Percentiles rank a stretch among this genome's conserved stretches.
Conservation (phyloP, 1,140 invertebrate genomes). For the Caerostris extrusa region DNA sequence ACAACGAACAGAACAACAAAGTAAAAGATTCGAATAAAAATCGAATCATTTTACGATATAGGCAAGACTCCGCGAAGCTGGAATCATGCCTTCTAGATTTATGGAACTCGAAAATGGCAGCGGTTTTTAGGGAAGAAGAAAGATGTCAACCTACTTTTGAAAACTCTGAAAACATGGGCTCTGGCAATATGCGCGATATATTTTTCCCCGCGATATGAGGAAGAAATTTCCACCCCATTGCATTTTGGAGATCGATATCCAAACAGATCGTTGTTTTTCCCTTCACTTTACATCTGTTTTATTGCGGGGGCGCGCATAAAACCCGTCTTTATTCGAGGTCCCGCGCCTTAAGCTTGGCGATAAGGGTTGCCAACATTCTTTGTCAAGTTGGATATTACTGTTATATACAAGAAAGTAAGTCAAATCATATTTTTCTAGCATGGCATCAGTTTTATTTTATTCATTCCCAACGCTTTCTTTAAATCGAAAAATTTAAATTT, state of each 20-base stretch:
- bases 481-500: too few species aligned
- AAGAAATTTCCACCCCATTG: conserved; percentile 7
- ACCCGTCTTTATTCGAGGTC: background rate
- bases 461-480: background rate
- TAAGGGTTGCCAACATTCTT: background rate
- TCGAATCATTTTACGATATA: conserved; percentile 29
- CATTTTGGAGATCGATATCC: conserved; percentile 11
- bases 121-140: conserved; percentile 13
- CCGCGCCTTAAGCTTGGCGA: background rate
- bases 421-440: background rate
- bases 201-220: conserved; percentile 1
- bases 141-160: conserved; percentile 19
- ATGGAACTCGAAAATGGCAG: conserved; percentile 38
- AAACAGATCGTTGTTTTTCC: conserved; percentile 24
- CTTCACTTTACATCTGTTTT: background rate
- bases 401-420: background rate
- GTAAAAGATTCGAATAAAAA: background rate
- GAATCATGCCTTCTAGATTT: conserved; percentile 32
- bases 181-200: background rate
- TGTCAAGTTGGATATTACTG: background rate
- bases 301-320: background rate
- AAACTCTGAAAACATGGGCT: background rate
- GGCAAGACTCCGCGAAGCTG: background rate
- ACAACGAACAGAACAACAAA: conserved; percentile 10
- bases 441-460: background rate